Conservation (phyloP, 1,140 invertebrate genomes). For the Lasioglossum albipes region DNA sequence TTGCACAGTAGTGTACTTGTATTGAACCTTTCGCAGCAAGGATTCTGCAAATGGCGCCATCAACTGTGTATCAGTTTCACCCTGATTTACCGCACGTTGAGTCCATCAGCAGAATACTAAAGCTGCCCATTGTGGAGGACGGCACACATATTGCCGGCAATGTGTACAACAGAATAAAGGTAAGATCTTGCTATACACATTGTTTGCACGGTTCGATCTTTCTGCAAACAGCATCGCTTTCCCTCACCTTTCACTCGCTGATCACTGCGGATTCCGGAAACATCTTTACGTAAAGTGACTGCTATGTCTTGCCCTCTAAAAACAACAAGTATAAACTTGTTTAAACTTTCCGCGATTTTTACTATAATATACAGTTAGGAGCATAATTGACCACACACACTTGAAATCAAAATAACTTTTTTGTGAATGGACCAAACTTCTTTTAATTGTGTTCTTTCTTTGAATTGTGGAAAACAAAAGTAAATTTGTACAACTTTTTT, state of each 20-base stretch:
- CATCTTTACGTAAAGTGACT: not conserved
- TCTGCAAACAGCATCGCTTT: not conserved
- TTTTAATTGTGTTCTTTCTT: no score
- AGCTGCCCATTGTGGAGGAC: conserved; percentile 86
- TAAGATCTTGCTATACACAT: conserved; percentile 61
- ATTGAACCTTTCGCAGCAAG: conserved; percentile 22
- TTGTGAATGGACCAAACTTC: no score
- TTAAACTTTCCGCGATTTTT: no score
- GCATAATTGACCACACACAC: no score
- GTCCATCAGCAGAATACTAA: conserved; percentile 84
- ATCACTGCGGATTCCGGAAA: not conserved
- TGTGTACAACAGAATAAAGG: conserved; percentile 86
- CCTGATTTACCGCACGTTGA: conserved; percentile 81
- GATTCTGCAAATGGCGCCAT: conserved; percentile 65
- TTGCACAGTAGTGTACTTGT: no score
- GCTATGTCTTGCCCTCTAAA: no score
- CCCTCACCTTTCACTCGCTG: conserved; percentile 7
- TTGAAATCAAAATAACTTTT: no score
- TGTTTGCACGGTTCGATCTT: not conserved
- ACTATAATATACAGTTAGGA: no score
- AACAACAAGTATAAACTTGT: no score
- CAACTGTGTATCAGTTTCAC: conserved; percentile 64
- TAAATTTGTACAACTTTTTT: no score
- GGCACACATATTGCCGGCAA: conserved; percentile 85
- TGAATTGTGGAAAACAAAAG: no score